Percentiles rank a stretch among this genome's conserved stretches.
These are phyloP conservation scores for Icerya purchasi DNA, from an alignment of 2,888 invertebrate species.

Conservation along the genomic window DNA sequence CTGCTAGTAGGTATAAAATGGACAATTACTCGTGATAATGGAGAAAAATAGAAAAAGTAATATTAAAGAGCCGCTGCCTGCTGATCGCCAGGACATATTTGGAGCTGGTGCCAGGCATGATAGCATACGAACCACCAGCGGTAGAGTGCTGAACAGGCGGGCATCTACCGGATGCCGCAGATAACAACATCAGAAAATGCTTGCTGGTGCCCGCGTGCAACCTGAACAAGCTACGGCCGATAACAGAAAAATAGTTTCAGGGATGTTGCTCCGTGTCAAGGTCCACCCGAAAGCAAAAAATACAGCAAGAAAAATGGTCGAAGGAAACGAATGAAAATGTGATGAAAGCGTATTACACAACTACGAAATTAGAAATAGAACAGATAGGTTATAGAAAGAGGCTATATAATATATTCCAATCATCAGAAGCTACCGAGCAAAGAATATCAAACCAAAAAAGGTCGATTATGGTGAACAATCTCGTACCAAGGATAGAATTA, in stretches of 20 bases:
- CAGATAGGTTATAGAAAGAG: background rate
- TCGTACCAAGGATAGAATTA: background rate
- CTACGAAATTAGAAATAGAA: background rate
- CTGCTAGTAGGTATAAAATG: background rate
- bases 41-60: background rate
- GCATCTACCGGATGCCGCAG: no score
- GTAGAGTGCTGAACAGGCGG: no score
- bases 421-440: background rate
- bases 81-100: no score
- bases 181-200: background rate
- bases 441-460: no score
- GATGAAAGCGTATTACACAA: background rate
- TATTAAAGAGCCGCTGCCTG: background rate
- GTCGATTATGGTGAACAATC: no score
- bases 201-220: background rate
- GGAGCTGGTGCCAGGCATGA: no score
- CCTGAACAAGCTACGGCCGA: no score
- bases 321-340: background rate
- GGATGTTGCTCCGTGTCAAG: background rate
- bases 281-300: background rate
- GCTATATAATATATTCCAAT: background rate
- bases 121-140: no score
- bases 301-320: background rate
- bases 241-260: background rate
- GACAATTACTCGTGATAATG: background rate